Conservation (phyloP, 2,113 vertebrate species). For the Nerophis ophidion region DNA sequence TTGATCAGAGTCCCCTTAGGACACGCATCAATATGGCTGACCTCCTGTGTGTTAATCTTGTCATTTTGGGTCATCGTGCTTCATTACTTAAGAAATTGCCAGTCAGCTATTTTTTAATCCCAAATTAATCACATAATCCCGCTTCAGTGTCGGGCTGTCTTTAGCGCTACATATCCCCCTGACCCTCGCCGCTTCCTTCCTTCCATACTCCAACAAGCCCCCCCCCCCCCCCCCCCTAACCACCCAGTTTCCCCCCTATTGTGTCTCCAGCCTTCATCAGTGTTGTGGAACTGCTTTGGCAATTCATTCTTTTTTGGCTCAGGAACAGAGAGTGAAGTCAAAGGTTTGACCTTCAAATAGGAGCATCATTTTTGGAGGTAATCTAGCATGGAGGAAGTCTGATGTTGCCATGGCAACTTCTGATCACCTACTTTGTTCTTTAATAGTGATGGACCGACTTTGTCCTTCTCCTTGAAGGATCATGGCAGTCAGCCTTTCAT, state of each 20-base stretch:
- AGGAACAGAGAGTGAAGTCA: constrained; percentile 18
- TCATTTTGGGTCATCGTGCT: constrained; percentile 50
- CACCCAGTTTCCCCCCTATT: constrained; percentile 26
- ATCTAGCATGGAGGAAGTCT: neutral
- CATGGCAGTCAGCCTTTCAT: too few relatives aligned
- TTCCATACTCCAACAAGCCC: constrained; percentile 24
- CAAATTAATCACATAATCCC: constrained; percentile 69
- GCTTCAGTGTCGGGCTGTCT: constrained; percentile 37
- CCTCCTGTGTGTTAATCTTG: constrained; percentile 48
- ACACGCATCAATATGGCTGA: neutral
- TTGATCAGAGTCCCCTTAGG: too few relatives aligned
- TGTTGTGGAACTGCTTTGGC: constrained; percentile 40
- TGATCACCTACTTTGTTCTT: neutral
- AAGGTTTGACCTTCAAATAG: neutral
- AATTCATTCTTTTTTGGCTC: constrained; percentile 37
- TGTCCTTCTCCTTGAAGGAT: too few relatives aligned
- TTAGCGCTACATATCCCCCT: constrained; percentile 31
- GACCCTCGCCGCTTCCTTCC: constrained; percentile 53
- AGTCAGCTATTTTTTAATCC: constrained; percentile 65
- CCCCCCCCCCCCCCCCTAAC: neutral
- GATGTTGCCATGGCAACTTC: neutral
- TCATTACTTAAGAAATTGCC: constrained; percentile 56
- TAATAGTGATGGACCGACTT: too few relatives aligned
- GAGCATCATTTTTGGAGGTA: neutral
- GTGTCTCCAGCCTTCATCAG: constrained; percentile 51